Evolutionary conservation across 1,140 invertebrate species (phyloP), one percentile per base, ranked within the genome.

Genomic region (Scaptodrosophila lebanonensis): DNA sequence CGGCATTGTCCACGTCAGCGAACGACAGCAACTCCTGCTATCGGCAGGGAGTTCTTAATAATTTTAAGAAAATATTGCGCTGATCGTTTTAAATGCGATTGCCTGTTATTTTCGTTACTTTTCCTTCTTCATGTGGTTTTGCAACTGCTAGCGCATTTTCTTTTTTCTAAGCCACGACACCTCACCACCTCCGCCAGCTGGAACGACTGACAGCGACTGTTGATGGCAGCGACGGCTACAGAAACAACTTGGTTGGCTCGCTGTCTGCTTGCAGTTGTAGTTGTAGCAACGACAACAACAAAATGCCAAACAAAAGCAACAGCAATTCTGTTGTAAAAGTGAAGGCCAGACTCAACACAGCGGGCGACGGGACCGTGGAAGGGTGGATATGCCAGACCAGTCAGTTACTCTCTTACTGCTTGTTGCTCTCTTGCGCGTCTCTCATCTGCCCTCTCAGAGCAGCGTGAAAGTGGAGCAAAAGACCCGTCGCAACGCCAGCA

Each of bases 111-210:
- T 8, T 35, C 16, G 30, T 18, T 33, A 9, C 13, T 57, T 49
- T 25, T 30, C 4, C 5, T 29, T 2, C 4, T 42, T 20, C 16
- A 5, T 18, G 42, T 20, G 5, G 0, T 38, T 13, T 40, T 44
- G 45, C 63, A 67, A 70, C 42, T 53, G 67, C 29, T 51, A 79
- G 64, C 44, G 36, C 72, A 77, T 77, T 79, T 79, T 79, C 73
- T 65, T 68, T 61, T 66, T 56, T 27, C 38, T 16, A 11, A 22
- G 15, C 9, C 13, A 1, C 47, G 35, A 66, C 54, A 66, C 73
- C 64, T 57, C 59, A 63, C 67, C 63, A 66, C 33, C 59, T 58
- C 67, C 63, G 62, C 33, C 72, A 79, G 73, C 42, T 76, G 72
- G 63, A 51, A 57, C 67, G 12, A n/a, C n/a, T n/a, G 38, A 30